Conservation (phyloP, 2,888 invertebrate genomes). For the Tethea ocularis region DNA sequence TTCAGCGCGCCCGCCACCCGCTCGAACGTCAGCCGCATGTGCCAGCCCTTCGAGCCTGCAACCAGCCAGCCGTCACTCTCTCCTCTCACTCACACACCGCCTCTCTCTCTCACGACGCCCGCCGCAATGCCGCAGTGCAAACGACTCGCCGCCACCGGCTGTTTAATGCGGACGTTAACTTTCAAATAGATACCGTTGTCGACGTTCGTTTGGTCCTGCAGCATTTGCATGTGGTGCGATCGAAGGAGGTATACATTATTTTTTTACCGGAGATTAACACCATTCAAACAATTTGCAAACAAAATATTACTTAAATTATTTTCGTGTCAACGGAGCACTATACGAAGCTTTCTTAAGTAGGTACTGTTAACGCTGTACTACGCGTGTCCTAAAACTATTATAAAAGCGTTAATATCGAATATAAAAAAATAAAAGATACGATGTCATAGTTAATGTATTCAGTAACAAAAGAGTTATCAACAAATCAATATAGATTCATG, state of each 20-base stretch:
- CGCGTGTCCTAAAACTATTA: constrained; percentile 76
- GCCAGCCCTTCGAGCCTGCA: constrained; percentile 97
- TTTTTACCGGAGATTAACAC: background rate
- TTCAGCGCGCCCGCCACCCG: constrained; percentile 96
- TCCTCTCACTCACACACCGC: constrained; percentile 24
- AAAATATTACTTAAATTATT: constrained; percentile 9
- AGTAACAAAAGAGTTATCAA: constrained; percentile 57
- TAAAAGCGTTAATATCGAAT: constrained; percentile 74
- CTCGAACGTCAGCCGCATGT: constrained; percentile 97
- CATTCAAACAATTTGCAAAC: background rate
- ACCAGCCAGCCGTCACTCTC: constrained; percentile 76
- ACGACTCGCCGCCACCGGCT: constrained; percentile 23
- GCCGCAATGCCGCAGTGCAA: constrained; percentile 24
- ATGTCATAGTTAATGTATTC: constrained; percentile 55
- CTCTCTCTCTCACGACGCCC: constrained; percentile 25
- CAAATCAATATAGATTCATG: constrained; percentile 78
- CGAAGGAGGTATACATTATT: constrained; percentile 23
- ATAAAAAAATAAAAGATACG: constrained; percentile 54
- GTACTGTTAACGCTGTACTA: constrained; percentile 73
- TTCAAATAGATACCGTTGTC: background rate
- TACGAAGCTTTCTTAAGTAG: constrained; percentile 63
- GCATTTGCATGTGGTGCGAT: constrained; percentile 47
- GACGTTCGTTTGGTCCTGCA: constrained; percentile 42
- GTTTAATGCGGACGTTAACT: constrained; percentile 32
- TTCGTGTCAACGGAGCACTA: constrained; percentile 61